Evolutionary conservation across 2,888 invertebrate species (phyloP), one percentile per base, ranked within the genome.

Genomic region (Drosophila ezoana): DNA sequence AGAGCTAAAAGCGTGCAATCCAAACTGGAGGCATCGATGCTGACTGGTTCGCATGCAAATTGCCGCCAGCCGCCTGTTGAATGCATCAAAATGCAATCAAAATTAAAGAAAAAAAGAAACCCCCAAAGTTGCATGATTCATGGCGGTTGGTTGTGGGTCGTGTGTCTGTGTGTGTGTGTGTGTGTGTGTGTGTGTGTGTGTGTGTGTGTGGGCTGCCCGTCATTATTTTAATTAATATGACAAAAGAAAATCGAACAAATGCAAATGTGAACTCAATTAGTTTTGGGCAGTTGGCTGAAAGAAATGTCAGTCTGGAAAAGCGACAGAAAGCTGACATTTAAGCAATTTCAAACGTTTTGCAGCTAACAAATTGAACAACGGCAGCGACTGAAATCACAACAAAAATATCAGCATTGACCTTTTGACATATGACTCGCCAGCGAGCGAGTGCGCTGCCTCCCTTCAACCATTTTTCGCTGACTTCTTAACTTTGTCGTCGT

Each of bases 81-180:
- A 83, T 87, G 87, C 89, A 89, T 87, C 90, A 89, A 88, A 88
- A 88, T 89, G 85, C 88, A 88, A 88, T 88, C 88, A 88, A 88
- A 88, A 87, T 90, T 89, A 90, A 48, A 53, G 14, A 16, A 18
- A n/a, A 37, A 45, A 49, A 14, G n/a, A 37, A 71, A 47, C 35
- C 28, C 33, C 35, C 54, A 44, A 52, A 37, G 40, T 62, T 77
- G 52, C 75, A 77, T 75, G 75, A 75, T 60, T 75, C 75, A 77
- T 67, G 78, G 63, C 79, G 63, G 72, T 66, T 66, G 54, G 18
- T 3, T 16, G 4, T 51, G 20, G 66, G 40, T 53, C 9, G 8
- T 3, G n/a, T n/a, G n/a, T n/a, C n/a, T 41, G 43, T 18, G 16
- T 45, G 41, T 75, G 49, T 70, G 44, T 54, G 20, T 18, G 18